Percentiles rank a stretch among this genome's conserved stretches.
These are phyloP conservation scores for Helogale parvula DNA, from an alignment of 2,113 vertebrate species.

Conservation along the genomic window DNA sequence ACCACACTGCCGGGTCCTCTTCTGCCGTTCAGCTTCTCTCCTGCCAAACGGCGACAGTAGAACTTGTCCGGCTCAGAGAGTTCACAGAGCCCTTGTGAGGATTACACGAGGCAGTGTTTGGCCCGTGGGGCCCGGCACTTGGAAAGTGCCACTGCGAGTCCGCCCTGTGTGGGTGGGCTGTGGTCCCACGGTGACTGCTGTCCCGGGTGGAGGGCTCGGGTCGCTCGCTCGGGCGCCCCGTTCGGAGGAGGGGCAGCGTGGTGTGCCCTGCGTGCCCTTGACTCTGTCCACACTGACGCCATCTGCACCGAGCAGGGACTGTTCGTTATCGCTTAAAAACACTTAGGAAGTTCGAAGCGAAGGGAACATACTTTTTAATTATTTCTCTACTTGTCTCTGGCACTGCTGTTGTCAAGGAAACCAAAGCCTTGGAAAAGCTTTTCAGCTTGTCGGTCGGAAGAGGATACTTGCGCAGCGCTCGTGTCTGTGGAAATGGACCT, in stretches of 20 bases:
- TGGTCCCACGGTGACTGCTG: background rate
- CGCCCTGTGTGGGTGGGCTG: background rate
- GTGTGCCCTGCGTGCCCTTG: background rate
- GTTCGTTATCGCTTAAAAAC: constrained; percentile 55
- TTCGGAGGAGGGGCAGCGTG: background rate
- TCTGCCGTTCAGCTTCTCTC: background rate
- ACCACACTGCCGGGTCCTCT: background rate
- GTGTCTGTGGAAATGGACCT: constrained; percentile 58
- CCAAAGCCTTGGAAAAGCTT: constrained; percentile 81
- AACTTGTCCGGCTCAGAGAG: background rate
- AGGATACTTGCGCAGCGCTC: constrained; percentile 70
- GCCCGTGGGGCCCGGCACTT: background rate
- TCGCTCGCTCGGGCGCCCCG: background rate
- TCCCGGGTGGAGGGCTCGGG: background rate
- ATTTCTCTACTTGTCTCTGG: constrained; percentile 82
- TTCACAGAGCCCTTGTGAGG: background rate
- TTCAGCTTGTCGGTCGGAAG: constrained; percentile 64
- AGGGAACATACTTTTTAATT: constrained; percentile 82
- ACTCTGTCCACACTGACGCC: background rate
- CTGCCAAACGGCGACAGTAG: rapidly evolving
- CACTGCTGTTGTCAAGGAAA: constrained; percentile 87
- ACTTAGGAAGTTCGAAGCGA: constrained; percentile 50
- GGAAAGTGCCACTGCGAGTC: background rate
- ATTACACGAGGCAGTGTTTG: rapidly evolving
- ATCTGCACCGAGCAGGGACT: background rate